Conservation (phyloP, 2,797 vertebrate genomes). For the Diplodus puntazzo region DNA sequence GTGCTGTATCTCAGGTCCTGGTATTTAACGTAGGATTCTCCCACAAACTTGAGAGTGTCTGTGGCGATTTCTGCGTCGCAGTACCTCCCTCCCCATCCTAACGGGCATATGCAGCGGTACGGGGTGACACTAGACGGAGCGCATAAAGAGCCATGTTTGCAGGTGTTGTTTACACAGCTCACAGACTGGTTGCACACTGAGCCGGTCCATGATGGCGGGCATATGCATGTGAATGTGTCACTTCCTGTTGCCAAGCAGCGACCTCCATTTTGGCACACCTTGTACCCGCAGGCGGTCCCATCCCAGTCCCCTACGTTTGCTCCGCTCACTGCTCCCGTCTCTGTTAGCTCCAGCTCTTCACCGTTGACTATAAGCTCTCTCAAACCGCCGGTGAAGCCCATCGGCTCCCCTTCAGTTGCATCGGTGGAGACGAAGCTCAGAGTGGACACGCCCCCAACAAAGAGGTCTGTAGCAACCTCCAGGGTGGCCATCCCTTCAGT, state of each 20-base stretch:
- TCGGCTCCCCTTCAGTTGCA: conserved; percentile 83
- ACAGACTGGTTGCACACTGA: conserved; percentile 83
- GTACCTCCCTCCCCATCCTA: conserved; percentile 87
- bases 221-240: conserved; percentile 84
- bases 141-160: conserved; percentile 85
- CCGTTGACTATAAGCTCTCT: conserved; percentile 86
- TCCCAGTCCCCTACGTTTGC: conserved; percentile 91
- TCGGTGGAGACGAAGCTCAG: conserved; percentile 82
- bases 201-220: conserved; percentile 84
- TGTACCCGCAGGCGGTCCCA: conserved; percentile 88
- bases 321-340: conserved; percentile 82
- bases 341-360: conserved; percentile 86
- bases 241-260: conserved; percentile 74
- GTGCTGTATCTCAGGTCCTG: conserved; percentile 81
- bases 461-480: conserved; percentile 86
- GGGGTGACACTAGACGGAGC: conserved; percentile 72
- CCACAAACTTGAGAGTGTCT: conserved; percentile 82
- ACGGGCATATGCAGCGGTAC: conserved; percentile 86
- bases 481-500: conserved; percentile 84
- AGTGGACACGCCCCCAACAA: conserved; percentile 87
- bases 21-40: conserved; percentile 90
- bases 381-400: conserved; percentile 88
- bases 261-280: conserved; percentile 87
- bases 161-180: conserved; percentile 80
- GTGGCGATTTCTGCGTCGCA: conserved; percentile 82